These are phyloP conservation scores for Oxytorus armatus DNA, from an alignment of 2,888 invertebrate genomes.

Conservation along the genomic window DNA sequence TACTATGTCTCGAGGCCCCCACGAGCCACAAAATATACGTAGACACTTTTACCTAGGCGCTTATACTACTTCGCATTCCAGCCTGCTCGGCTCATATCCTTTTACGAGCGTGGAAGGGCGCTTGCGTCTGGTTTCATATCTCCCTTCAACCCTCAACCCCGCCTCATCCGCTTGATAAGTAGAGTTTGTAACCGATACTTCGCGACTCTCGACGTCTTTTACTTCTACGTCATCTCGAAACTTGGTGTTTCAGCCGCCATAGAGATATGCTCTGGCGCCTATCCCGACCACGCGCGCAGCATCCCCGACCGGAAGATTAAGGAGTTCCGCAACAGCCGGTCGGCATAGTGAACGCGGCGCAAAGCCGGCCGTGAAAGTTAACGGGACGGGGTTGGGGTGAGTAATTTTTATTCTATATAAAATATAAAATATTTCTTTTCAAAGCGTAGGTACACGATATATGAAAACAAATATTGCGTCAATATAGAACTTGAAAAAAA, in stretches of 20 bases:
- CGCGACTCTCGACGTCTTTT: slow-evolving; percentile 50
- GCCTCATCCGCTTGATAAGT: slow-evolving; percentile 73
- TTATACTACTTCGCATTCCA: slow-evolving; percentile 75
- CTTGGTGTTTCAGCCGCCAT: slow-evolving; percentile 40
- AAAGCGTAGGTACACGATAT: too few relatives aligned
- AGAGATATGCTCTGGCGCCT: slow-evolving; percentile 40
- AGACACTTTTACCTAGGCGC: slow-evolving; percentile 52
- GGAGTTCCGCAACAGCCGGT: slow-evolving; percentile 48
- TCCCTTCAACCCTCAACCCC: neutral
- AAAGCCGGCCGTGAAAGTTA: slow-evolving; percentile 24
- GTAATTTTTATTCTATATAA: slow-evolving; percentile 2
- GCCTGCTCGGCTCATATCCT: slow-evolving; percentile 74
- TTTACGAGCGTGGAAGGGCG: slow-evolving; percentile 72
- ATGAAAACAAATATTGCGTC: too few relatives aligned
- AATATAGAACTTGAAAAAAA: too few relatives aligned
- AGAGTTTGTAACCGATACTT: slow-evolving; percentile 75
- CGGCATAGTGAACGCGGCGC: slow-evolving; percentile 31
- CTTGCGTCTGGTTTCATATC: slow-evolving; percentile 52
- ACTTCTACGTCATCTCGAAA: slow-evolving; percentile 43
- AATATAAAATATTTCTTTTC: too few relatives aligned
- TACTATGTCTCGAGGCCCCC: slow-evolving; percentile 17
- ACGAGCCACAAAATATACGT: slow-evolving; percentile 48
- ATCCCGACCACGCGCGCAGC: slow-evolving; percentile 38
- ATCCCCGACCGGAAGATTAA: slow-evolving; percentile 47
- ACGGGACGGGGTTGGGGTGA: too few relatives aligned